Percentiles rank a stretch among this genome's conserved stretches.
Evolutionary conservation across 2,113 vertebrate genomes (phyloP).

Genomic region (Lathamus discolor): DNA sequence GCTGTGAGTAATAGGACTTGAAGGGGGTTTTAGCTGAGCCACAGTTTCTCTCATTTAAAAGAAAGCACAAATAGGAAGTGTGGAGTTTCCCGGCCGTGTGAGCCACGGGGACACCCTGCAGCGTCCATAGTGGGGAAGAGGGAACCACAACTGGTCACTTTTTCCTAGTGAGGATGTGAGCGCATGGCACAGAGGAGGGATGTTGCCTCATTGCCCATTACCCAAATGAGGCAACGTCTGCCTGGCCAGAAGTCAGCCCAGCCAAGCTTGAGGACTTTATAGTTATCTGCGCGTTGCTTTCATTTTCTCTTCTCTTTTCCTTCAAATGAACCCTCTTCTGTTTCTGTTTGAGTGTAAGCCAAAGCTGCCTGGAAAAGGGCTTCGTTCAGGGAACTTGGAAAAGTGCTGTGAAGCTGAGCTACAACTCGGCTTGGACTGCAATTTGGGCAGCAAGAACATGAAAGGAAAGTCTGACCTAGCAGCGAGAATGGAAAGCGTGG

Average conservation of each 20-base stretch:
- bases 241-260: neutral
- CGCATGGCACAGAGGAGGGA: neutral
- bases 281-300: slow-evolving; percentile 13
- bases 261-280: neutral
- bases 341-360: neutral
- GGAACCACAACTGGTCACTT: neutral
- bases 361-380: slow-evolving; percentile 4
- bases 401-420: neutral
- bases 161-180: neutral
- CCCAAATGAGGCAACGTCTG: neutral
- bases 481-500: neutral
- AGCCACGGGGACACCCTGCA: neutral
- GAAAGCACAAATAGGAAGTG: neutral
- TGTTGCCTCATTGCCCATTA: slow-evolving; percentile 7
- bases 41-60: neutral
- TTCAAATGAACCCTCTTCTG: neutral
- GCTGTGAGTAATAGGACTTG: neutral
- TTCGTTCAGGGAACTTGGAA: neutral
- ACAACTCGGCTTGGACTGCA: neutral
- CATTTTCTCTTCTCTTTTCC: slow-evolving; percentile 66
- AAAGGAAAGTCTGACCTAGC: slow-evolving; percentile 23
- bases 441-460: neutral
- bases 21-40: neutral
- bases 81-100: neutral
- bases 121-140: neutral